Base-by-base conservation (phyloP, 2,888 invertebrate genomes). In the Aphidoletes aphidimyza region DNA sequence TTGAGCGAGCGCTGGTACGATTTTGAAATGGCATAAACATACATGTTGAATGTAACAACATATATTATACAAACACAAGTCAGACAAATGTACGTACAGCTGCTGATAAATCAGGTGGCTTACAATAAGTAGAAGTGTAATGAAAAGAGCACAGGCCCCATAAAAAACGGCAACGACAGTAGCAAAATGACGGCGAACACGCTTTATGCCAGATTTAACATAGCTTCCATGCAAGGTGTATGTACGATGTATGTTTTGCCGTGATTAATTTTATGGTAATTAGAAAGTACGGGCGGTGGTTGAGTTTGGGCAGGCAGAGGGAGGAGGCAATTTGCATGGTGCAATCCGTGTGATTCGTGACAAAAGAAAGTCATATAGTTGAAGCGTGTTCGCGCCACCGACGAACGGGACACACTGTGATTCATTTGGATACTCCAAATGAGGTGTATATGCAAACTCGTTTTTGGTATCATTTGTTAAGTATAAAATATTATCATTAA, bases 201-300 rank as follows among this genome's bases (percentile, higher is more conserved):
- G 69, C 69, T 69, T 14, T 30, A 69, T 14, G 69, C 69, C 14
- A 69, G 69, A 69, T 30, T 69, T 69, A 69, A 69, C 69, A 69
- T 69, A 14, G 69, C 30, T 54, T 54, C 17, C 69, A 69, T 69
- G 34, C 69, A 34, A 69, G 9, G 26, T 0, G 34, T 34, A n/a
- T 30, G n/a, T 30, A 47, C 11, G 8, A 47, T 54, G 69, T 69
- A 69, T 69, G 69, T 69, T 54, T 69, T 69, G 30, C 69, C 30
- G 69, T 69, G 69, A 69, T 69, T 69, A 69, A 69, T 69, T 69
- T 69, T 69, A 69, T 69, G 69, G 69, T 69, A 69, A 69, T 69
- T 69, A 69, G 69, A 69, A 69, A 69, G n/a, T 69, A 69, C 69
- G 54, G 11, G n/a, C n/a, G n/a, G n/a, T n/a, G n/a, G n/a, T n/a